phyloP scores from a whole-genome alignment of 64 coral and sea anemone genomes.

The Dendronephthya gigantea region DNA sequence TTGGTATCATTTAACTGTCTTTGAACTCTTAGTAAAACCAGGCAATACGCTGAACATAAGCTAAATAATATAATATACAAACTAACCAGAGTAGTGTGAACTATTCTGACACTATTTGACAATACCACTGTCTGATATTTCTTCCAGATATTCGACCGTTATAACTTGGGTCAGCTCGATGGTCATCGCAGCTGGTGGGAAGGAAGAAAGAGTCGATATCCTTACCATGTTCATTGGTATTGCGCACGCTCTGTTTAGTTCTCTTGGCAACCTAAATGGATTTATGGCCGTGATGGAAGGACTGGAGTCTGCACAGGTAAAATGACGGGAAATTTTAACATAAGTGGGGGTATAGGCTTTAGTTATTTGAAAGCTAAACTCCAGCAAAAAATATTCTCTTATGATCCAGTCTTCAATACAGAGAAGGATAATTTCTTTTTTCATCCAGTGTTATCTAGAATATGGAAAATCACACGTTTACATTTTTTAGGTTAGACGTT shows the following conservation, averaged over 20 bases:
- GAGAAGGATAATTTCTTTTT: too few species aligned
- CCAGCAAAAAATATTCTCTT: too few species aligned
- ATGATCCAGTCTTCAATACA: too few species aligned
- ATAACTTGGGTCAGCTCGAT: background rate
- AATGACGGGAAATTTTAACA: background rate
- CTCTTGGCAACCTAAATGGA: background rate
- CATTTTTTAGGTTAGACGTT: background rate
- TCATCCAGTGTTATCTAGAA: too few species aligned
- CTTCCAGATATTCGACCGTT: background rate
- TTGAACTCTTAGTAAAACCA: too few species aligned
- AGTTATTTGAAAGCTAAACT: too few species aligned
- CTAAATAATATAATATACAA: too few species aligned
- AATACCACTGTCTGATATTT: background rate
- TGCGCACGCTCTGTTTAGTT: background rate
- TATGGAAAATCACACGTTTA: too few species aligned
- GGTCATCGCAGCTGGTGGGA: background rate
- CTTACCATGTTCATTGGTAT: background rate
- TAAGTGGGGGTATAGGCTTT: too few species aligned
- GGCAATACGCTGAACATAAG: too few species aligned
- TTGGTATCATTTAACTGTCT: too few species aligned
- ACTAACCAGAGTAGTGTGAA: too few species aligned
- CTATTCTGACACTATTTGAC: background rate
- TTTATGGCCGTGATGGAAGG: slow-evolving; percentile 18
- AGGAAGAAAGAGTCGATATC: background rate
- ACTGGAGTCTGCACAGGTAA: background rate